Conservation (phyloP, 2,888 invertebrate genomes). For the Drosophila tanythrix region DNA sequence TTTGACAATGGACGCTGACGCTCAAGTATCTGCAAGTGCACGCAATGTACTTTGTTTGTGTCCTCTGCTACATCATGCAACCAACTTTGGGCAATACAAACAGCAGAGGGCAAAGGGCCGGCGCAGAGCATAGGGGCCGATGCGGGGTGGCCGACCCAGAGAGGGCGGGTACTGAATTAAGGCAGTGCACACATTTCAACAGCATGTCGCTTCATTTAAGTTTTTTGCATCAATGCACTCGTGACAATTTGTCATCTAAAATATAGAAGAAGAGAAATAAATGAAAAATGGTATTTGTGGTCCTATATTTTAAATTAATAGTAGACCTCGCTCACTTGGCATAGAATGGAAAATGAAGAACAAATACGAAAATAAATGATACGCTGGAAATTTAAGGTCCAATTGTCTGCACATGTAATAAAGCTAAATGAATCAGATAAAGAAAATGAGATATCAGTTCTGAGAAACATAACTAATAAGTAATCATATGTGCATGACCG, state of each 20-base stretch:
- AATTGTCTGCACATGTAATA: neutral
- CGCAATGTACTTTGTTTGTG: constrained; percentile 64
- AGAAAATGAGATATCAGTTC: neutral
- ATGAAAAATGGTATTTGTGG: constrained; percentile 15
- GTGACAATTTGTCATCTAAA: constrained; percentile 79
- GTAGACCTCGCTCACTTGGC: constrained; percentile 17
- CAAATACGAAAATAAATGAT: constrained; percentile 14
- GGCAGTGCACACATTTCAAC: constrained; percentile 76
- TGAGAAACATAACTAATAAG: neutral
- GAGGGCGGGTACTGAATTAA: constrained; percentile 38
- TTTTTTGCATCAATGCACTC: constrained; percentile 81
- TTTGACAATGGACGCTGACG: constrained; percentile 66
- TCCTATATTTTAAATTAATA: constrained; percentile 41
- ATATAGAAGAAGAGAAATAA: neutral
- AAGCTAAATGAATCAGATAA: constrained; percentile 3
- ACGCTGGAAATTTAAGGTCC: neutral
- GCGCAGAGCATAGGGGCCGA: neutral
- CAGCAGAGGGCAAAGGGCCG: constrained; percentile 41
- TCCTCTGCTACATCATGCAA: constrained; percentile 50
- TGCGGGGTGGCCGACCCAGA: neutral
- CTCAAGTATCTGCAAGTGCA: constrained; percentile 78
- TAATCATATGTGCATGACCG: neutral
- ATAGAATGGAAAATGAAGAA: constrained; percentile 21
- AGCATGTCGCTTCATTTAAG: constrained; percentile 81
- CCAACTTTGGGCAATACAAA: constrained; percentile 28